Evolutionary conservation across 1,140 invertebrate genomes (phyloP).

Genomic region (Caenorhabditis remanei): DNA sequence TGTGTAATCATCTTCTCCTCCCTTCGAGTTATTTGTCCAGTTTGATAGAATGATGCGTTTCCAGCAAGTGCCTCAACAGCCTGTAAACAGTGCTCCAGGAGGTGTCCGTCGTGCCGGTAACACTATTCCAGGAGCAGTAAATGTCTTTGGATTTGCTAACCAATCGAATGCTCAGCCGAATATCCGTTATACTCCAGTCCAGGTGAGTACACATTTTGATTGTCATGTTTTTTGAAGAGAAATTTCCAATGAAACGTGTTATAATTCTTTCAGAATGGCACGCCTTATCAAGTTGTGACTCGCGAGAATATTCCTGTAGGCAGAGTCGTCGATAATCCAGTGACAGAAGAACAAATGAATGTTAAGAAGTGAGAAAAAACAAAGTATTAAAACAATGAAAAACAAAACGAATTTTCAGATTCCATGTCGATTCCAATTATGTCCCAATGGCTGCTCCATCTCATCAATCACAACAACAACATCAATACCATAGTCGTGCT

Average conservation of each 20-base stretch:
- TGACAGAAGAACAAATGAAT: constrained; percentile 47
- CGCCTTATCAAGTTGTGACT: constrained; percentile 48
- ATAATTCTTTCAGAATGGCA: constrained; percentile 33
- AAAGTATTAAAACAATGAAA: not conserved
- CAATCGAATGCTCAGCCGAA: constrained; percentile 30
- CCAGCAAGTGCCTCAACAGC: constrained; percentile 46
- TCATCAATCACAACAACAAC: constrained; percentile 24
- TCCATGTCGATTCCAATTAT: constrained; percentile 22
- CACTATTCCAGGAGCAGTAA: constrained; percentile 33
- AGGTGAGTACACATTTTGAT: not conserved
- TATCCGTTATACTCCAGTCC: constrained; percentile 13
- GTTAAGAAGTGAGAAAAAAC: constrained; percentile 1
- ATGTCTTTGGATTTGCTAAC: constrained; percentile 33
- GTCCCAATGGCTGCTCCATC: constrained; percentile 16
- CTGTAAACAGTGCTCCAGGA: constrained; percentile 20
- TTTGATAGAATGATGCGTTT: constrained; percentile 38
- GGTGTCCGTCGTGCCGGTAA: not conserved
- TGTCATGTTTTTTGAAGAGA: not conserved
- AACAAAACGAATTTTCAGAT: not conserved
- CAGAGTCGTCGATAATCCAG: constrained; percentile 42
- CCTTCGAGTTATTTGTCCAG: constrained; percentile 17
- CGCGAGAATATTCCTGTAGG: constrained; percentile 21
- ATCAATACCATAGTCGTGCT: not conserved
- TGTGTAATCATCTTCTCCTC: constrained; percentile 24
- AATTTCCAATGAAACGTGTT: not conserved